Evolutionary conservation across 37 sponge, comb jelly and placozoan species (phyloP), one percentile per base, ranked within the genome.

Genomic region (Ephydatia muelleri): DNA sequence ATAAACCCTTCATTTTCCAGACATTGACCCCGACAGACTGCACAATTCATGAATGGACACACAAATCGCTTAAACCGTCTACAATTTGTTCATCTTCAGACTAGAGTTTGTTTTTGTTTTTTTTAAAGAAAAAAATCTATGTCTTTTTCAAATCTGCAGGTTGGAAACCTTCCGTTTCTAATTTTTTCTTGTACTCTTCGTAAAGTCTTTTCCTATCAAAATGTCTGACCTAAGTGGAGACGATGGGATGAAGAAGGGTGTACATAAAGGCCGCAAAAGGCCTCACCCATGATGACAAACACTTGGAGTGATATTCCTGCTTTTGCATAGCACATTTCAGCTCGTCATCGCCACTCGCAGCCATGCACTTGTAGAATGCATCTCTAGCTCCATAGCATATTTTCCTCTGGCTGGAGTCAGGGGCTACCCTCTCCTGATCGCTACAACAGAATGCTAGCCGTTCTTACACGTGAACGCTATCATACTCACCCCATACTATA

Each of bases 251-350:
- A 57, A 43, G 43, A 43, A 57, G 57, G 57, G 57, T 57, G 57
- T 21, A 57, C 57, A 57, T 57, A 14, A 57, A 5, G 57, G 57
- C 57, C 57, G 19, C 57, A 57, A 19, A 57, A 57, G 57, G 57
- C 57, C 87, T 81, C 64, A 93, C 94, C 94, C 94, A 93, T 19
- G 94, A 87, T 43, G 87, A 82, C 31, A 87, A 35, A 67, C 94
- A 93, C 36, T 28, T 87, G 5, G 27, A 48, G 43, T 89, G 80
- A 48, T 87, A 90, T 0, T 34, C 64, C 29, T 81, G 36, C 82
- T 87, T 89, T 48, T 74, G 68, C 13, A 87, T 37, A 6, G 48
- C 34, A 28, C 90, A 89, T 29, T 71, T 38, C 26, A 79, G 77
- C 14, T 83, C 80, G 29, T 39, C 37, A 21, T 87, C 88, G 26